Percentiles rank a stretch among this genome's conserved stretches.
phyloP scores from a whole-genome alignment of 2,113 vertebrate genomes.

The Egretta garzetta region DNA sequence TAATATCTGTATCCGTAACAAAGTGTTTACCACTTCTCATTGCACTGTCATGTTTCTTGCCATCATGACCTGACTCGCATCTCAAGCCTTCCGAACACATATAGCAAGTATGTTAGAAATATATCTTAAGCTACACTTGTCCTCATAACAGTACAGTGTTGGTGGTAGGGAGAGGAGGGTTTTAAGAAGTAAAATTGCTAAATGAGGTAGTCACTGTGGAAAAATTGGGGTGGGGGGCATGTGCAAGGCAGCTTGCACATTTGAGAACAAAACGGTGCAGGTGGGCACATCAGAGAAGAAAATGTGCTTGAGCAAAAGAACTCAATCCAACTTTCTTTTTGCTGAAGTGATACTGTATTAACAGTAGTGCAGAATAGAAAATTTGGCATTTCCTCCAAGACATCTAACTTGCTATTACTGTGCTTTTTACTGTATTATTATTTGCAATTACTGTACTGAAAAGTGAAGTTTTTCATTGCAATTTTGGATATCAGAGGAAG shows the following conservation, averaged over 20 bases:
- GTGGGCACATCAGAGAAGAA: not conserved
- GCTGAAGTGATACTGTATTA: not conserved
- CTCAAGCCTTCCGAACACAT: not conserved
- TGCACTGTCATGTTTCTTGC: not conserved
- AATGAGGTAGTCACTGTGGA: not conserved
- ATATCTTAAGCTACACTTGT: not conserved
- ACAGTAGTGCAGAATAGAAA: not conserved
- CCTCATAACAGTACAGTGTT: not conserved
- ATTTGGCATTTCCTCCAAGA: not conserved
- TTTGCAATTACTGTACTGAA: not conserved
- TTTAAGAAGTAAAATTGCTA: not conserved
- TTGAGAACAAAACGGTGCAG: not conserved
- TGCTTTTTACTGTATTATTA: not conserved
- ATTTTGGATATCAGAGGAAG: not conserved
- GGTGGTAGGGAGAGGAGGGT: not conserved
- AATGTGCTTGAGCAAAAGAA: not conserved
- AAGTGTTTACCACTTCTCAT: not conserved
- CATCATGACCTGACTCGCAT: rapidly evolving
- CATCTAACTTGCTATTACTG: not conserved
- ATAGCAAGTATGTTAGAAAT: not conserved
- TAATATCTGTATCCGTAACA: not conserved
- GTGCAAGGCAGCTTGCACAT: not conserved
- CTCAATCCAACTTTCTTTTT: not conserved
- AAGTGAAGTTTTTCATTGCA: not conserved
- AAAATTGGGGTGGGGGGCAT: not conserved